Evolutionary conservation across 2,888 invertebrate genomes (phyloP).

Genomic region (Hermaeophaga mercurialis): DNA sequence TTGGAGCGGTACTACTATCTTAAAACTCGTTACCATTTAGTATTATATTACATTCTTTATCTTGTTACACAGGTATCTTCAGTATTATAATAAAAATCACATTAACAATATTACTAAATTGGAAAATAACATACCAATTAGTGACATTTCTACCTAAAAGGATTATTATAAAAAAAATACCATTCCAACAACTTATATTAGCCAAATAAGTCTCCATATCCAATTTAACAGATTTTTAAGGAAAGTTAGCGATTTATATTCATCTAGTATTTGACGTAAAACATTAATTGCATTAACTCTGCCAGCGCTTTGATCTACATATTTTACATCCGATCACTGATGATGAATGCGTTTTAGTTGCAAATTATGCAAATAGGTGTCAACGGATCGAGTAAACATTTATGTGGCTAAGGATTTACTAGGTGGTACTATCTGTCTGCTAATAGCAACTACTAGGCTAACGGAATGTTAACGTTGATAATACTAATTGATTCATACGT

Average conservation of each 20-base stretch:
- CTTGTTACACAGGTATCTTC: too few species aligned
- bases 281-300: neutral
- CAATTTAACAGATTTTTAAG: neutral
- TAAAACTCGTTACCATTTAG: too few species aligned
- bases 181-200: neutral
- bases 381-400: slow-evolving; percentile 24
- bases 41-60: too few species aligned
- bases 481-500: slow-evolving; percentile 1
- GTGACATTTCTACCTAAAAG: too few species aligned
- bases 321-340: slow-evolving; percentile 13
- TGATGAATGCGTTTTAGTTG: slow-evolving; percentile 26
- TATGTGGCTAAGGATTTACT: slow-evolving; percentile 34
- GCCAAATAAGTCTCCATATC: slow-evolving; percentile 2
- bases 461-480: slow-evolving; percentile 3
- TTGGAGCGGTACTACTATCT: too few species aligned
- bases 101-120: too few species aligned
- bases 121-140: too few species aligned
- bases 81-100: too few species aligned
- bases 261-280: slow-evolving; percentile 5
- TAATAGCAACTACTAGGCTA: neutral
- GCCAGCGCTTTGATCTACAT: neutral
- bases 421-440: slow-evolving; percentile 16
- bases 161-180: neutral
- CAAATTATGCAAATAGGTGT: slow-evolving; percentile 30
- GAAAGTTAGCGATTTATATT: neutral